phyloP scores from a whole-genome alignment of 2,113 vertebrate genomes.

The Mirza zaza region DNA sequence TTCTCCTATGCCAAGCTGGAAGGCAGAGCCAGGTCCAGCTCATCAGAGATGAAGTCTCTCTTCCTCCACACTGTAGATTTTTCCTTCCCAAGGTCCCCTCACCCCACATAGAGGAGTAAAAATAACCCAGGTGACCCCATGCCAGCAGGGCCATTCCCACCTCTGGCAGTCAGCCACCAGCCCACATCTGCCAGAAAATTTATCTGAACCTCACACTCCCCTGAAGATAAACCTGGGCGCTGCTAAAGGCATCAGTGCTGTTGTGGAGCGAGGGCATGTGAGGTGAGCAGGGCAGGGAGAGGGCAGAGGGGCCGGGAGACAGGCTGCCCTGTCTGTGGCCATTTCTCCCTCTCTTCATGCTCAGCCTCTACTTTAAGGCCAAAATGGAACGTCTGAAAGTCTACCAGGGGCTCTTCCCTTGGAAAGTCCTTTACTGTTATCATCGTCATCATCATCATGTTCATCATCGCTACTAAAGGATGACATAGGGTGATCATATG shows the following conservation, averaged over 20 bases:
- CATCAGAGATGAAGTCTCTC: background rate
- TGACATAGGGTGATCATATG: background rate
- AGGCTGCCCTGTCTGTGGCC: background rate
- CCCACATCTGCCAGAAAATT: conserved; percentile 84
- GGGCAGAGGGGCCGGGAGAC: background rate
- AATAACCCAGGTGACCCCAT: background rate
- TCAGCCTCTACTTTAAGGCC: background rate
- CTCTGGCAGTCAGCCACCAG: conserved; percentile 80
- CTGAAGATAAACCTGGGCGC: conserved; percentile 76
- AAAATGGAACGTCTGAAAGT: background rate
- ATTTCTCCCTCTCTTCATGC: background rate
- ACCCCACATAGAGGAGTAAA: background rate
- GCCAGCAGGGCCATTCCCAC: conserved; percentile 67
- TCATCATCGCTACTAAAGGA: background rate
- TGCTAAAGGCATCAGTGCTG: conserved; percentile 83
- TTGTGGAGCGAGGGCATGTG: fast-evolving
- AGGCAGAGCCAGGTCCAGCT: conserved; percentile 19
- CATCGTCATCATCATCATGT: background rate
- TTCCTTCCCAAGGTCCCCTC: background rate
- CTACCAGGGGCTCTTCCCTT: background rate
- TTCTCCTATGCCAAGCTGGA: background rate
- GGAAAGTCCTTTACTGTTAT: background rate
- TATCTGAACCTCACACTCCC: conserved; percentile 83
- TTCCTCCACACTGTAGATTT: background rate
- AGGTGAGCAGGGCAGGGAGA: background rate